Conservation (phyloP, 64 coral and sea anemone species). For the Montipora capricornis region DNA sequence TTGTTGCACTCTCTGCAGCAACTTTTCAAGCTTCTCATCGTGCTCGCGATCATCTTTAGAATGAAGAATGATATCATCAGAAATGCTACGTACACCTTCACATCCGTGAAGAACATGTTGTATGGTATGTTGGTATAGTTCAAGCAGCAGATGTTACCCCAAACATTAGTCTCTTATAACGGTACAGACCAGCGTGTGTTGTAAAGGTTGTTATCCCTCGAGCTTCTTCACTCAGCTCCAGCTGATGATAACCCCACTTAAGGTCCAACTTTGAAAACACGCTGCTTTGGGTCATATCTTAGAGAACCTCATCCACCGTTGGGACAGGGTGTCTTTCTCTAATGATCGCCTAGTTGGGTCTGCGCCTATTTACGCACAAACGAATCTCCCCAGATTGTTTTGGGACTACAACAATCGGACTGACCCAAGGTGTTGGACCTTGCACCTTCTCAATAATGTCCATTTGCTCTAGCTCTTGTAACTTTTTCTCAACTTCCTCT, state of each 20-base stretch:
- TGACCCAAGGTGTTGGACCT: conserved; percentile 9
- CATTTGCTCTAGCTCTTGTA: conserved; percentile 46
- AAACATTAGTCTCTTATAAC: conserved; percentile 63
- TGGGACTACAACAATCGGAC: too few species aligned
- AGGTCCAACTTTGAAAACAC: too few species aligned
- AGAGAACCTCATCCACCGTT: conserved; percentile 54
- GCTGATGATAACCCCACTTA: too few species aligned
- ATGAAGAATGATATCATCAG: conserved; percentile 67
- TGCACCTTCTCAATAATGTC: conserved; percentile 43
- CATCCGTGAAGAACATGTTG: conserved; percentile 27
- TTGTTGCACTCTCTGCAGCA: background rate
- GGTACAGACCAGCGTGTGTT: conserved; percentile 45
- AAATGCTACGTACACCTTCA: conserved; percentile 17
- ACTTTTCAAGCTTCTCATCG: conserved; percentile 10
- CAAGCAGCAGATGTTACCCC: conserved; percentile 30
- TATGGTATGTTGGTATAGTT: conserved; percentile 58
- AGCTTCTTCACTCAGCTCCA: too few species aligned
- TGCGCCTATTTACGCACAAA: conserved; percentile 58
- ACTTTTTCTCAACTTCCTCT: conserved; percentile 21
- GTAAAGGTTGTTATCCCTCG: background rate
- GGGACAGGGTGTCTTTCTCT: conserved; percentile 52
- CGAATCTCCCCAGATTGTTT: conserved; percentile 3
- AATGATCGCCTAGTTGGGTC: conserved; percentile 35
- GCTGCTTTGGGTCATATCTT: background rate
- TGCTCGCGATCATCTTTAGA: conserved; percentile 2